Evolutionary conservation across 2,113 vertebrate genomes (phyloP), one percentile per base, ranked within the genome.

Genomic region (Epinephelus moara): DNA sequence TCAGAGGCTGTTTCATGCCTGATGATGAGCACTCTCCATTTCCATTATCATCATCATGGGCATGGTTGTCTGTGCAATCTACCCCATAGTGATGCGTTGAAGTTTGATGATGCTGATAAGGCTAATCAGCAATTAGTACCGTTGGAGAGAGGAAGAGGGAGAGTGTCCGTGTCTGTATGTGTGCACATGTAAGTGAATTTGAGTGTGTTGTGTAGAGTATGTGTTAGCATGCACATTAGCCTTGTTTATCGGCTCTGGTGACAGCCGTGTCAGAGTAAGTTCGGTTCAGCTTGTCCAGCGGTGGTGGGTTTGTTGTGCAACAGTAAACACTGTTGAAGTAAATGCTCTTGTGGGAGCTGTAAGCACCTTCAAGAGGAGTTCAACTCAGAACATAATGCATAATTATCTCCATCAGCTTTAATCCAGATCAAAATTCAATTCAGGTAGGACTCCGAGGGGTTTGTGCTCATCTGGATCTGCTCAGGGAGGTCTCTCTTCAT

Each of bases 31-130:
- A 80, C 85, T 64, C 84, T 93, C 81, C 78, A 69, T 82, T 91
- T 88, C 63, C 86, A 89, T 92, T 87, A 88, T 88, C 75, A 70
- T 84, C 82, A 81, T 85, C 78, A 66, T 82, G 68, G 78, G 30
- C 75, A 90, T 55, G 89, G 84, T 87, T 91, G 87, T 93, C 78
- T 66, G 74, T 84, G 67, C 87, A 91, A 92, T 91, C 89, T 86
- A 86, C 91, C 90, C 77, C 86, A 86, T 85, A 76, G 87, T 80
- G 88, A 74, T 90, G 68, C 45, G 10, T 25, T 81, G 66, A 80
- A 78, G 66, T 73, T 60, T 89, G 76, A 89, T 87, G 78, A 71
- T 66, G 70, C 75, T 88, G 88, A 90, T 88, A 81, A 71, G 66
- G 40, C 66, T 86, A 92, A 91, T 94, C 87, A 91, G 71, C 70